Evolutionary conservation across 2,888 invertebrate genomes (phyloP).

Genomic region (Camponotus fellah): DNA sequence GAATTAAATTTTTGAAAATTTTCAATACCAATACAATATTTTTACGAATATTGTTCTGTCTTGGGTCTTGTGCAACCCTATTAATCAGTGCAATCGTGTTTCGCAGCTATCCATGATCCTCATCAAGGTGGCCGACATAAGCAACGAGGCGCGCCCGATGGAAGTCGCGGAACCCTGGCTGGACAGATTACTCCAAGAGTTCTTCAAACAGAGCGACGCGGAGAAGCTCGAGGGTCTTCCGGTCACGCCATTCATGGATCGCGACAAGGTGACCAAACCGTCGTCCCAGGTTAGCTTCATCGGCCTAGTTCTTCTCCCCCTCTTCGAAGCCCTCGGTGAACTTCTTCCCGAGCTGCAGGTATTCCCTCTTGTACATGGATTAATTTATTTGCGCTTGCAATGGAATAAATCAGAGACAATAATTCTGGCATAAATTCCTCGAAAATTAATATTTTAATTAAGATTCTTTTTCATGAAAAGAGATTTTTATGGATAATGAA

Average conservation of each 20-base stretch:
- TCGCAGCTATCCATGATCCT: conserved; percentile 91
- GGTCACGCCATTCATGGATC: conserved; percentile 95
- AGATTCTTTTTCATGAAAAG: background rate
- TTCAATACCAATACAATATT: no score
- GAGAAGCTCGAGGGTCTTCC: conserved; percentile 94
- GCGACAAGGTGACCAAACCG: conserved; percentile 94
- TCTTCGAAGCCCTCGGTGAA: conserved; percentile 93
- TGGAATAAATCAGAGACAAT: background rate
- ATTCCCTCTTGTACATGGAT: background rate
- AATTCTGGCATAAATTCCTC: background rate
- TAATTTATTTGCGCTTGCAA: background rate
- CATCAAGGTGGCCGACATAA: conserved; percentile 94
- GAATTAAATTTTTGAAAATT: no score
- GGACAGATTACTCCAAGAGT: conserved; percentile 91
- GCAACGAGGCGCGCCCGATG: conserved; percentile 94
- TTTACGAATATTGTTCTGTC: no score
- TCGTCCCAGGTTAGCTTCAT: conserved; percentile 95
- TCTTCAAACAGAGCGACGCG: conserved; percentile 93
- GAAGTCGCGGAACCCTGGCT: conserved; percentile 94
- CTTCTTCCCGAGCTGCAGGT: conserved; percentile 92
- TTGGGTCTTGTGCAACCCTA: no score
- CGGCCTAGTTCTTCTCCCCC: conserved; percentile 92
- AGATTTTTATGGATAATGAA: background rate
- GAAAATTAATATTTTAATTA: background rate
- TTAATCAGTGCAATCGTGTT: background rate